phyloP scores from a whole-genome alignment of 2,888 invertebrate genomes.

The Aphrophora alni region DNA sequence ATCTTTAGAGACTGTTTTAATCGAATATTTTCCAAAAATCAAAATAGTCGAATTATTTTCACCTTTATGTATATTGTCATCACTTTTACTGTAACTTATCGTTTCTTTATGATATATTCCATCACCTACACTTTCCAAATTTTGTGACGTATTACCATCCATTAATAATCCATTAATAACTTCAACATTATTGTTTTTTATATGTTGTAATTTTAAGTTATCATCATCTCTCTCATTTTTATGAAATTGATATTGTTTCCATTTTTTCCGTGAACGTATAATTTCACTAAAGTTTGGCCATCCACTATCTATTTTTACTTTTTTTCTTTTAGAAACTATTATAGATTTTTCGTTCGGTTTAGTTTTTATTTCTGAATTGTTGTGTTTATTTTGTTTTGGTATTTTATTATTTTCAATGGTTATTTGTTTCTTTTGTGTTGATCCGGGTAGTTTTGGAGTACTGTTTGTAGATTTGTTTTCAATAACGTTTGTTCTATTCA shows the following conservation, averaged over 20 bases:
- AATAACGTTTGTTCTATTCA: neutral
- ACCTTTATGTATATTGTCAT: neutral
- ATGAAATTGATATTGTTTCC: neutral
- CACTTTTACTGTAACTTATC: neutral
- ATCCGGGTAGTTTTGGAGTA: neutral
- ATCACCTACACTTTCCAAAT: too few species aligned
- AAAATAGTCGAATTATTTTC: neutral
- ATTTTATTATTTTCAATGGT: neutral
- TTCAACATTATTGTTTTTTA: neutral
- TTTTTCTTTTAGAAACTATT: neutral
- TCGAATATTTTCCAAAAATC: too few species aligned
- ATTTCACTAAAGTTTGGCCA: slow-evolving; percentile 30
- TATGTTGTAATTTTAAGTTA: neutral
- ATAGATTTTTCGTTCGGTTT: neutral
- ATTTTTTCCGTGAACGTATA: neutral
- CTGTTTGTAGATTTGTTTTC: neutral
- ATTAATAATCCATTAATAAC: too few species aligned
- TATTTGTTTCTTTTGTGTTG: neutral
- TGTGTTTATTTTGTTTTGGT: neutral
- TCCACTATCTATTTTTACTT: slow-evolving; percentile 13
- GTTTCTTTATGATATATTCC: too few species aligned
- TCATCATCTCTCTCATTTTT: neutral
- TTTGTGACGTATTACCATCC: too few species aligned
- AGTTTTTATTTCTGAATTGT: neutral
- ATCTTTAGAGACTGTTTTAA: too few species aligned